These are phyloP conservation scores for Cydia pomonella DNA, from an alignment of 1,140 invertebrate genomes.

Conservation along the genomic window DNA sequence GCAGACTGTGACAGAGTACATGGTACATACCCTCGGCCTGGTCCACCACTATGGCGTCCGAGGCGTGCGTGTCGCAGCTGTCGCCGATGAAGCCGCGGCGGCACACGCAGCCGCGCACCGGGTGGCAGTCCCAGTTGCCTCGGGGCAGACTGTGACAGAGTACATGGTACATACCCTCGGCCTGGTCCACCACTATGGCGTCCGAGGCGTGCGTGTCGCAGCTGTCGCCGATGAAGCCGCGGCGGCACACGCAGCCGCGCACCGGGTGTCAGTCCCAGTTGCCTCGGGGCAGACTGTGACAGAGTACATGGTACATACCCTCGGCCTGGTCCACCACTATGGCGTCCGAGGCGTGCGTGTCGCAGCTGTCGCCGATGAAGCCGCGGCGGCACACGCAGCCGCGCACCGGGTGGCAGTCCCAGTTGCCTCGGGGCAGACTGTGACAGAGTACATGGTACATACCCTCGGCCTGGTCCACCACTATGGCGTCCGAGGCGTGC, in stretches of 20 bases:
- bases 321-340: constrained; percentile 48
- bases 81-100: constrained; percentile 87
- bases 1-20: constrained; percentile 88
- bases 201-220: constrained; percentile 78
- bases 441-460: neutral
- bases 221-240: constrained; percentile 86
- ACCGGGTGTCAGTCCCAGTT: constrained; percentile 83
- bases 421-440: constrained; percentile 46
- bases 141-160: constrained; percentile 85
- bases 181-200: constrained; percentile 53
- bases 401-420: constrained; percentile 84
- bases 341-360: constrained; percentile 66
- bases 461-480: constrained; percentile 49
- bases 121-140: constrained; percentile 82
- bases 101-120: constrained; percentile 90
- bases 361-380: constrained; percentile 84
- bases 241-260: constrained; percentile 42
- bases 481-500: constrained; percentile 58
- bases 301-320: constrained; percentile 34
- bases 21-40: constrained; percentile 57
- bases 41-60: constrained; percentile 60
- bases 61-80: constrained; percentile 77
- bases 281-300: neutral
- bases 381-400: constrained; percentile 77
- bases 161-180: constrained; percentile 79